Evolutionary conservation across 2,113 vertebrate species (phyloP).

Genomic region (Lampris incognitus): DNA sequence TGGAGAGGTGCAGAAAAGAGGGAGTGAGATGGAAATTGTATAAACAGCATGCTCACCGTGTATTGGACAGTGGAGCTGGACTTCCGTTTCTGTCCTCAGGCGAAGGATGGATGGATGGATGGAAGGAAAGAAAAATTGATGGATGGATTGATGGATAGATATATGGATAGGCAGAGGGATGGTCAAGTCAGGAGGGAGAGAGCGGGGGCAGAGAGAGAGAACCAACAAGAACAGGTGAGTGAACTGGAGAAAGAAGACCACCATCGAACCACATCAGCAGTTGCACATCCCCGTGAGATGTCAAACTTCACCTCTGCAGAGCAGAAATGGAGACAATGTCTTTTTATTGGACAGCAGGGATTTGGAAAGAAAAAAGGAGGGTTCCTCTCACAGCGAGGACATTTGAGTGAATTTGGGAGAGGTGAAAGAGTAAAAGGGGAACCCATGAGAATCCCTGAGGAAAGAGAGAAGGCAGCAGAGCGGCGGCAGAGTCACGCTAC

Average conservation of each 20-base stretch:
- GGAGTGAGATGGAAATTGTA: slow-evolving; percentile 28
- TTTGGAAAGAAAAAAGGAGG: slow-evolving; percentile 11
- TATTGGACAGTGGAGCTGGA: slow-evolving; percentile 85
- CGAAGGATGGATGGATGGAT: slow-evolving; percentile 38
- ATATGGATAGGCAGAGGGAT: slow-evolving; percentile 26
- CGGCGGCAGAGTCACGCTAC: not conserved
- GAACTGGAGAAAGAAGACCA: slow-evolving; percentile 15
- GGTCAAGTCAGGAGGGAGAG: slow-evolving; percentile 6
- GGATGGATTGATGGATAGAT: slow-evolving; percentile 46
- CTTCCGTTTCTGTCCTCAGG: slow-evolving; percentile 83
- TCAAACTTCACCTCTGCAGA: not conserved
- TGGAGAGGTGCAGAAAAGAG: not conserved
- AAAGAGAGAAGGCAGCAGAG: not conserved
- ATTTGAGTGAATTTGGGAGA: not conserved
- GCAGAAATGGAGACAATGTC: not conserved
- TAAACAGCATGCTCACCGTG: slow-evolving; percentile 79
- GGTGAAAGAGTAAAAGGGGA: not conserved
- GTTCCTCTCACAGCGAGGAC: not conserved
- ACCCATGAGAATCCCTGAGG: not conserved
- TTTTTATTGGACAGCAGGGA: slow-evolving; percentile 11
- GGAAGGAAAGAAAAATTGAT: slow-evolving; percentile 35
- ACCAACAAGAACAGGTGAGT: slow-evolving; percentile 58
- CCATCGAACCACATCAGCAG: slow-evolving; percentile 5
- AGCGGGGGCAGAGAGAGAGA: slow-evolving; percentile 26
- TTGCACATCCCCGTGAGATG: not conserved